Percentiles rank a stretch among this genome's conserved stretches.
Conservation (phyloP, 2,113 vertebrate genomes). For the Apteryx owenii region DNA sequence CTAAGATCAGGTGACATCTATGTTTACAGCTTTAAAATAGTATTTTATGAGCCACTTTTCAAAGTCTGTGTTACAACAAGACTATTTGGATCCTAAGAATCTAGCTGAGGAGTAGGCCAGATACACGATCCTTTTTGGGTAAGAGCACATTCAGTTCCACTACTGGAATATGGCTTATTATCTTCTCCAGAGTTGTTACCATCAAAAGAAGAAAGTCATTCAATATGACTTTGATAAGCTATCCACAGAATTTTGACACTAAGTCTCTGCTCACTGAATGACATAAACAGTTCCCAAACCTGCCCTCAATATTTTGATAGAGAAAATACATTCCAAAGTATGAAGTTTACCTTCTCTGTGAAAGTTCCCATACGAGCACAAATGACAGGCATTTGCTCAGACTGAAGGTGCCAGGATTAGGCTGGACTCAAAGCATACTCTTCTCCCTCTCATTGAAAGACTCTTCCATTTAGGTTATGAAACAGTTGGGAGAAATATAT, state of each 20-base stretch:
- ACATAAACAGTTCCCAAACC: background rate
- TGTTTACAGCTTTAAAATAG: background rate
- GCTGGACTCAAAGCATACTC: background rate
- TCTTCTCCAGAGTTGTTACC: background rate
- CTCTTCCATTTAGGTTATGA: background rate
- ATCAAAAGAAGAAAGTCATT: background rate
- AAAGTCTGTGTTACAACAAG: background rate
- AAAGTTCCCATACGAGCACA: background rate
- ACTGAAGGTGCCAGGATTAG: background rate
- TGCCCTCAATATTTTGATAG: background rate
- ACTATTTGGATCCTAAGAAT: background rate
- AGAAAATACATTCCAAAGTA: background rate
- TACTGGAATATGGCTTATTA: background rate
- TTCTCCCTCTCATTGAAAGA: background rate
- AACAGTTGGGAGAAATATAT: background rate
- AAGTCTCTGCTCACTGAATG: background rate
- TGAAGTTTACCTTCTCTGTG: background rate
- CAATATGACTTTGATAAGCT: background rate
- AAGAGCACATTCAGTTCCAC: background rate
- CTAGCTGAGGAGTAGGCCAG: background rate
- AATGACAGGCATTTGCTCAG: background rate
- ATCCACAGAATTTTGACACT: background rate
- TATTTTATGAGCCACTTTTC: background rate
- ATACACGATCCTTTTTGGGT: background rate
- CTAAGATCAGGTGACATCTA: background rate